phyloP scores from a whole-genome alignment of 1,140 invertebrate species.

The Zaprionus gabonicus region DNA sequence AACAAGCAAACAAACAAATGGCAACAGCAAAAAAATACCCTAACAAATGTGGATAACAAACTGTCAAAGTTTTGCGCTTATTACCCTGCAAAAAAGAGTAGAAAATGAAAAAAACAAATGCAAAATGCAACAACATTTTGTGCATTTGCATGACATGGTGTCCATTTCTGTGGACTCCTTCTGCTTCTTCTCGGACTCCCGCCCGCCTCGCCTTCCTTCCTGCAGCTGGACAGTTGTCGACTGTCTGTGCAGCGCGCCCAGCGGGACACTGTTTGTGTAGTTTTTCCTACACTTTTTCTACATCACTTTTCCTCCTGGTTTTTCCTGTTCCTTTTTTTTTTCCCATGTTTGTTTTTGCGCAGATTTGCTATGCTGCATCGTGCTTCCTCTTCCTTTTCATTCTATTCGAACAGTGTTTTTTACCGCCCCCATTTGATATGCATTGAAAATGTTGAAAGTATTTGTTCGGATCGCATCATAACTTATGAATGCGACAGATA shows the following conservation, averaged over 20 bases:
- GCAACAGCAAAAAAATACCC: constrained; percentile 49
- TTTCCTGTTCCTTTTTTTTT: not conserved
- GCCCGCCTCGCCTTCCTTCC: not conserved
- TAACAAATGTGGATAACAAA: constrained; percentile 79
- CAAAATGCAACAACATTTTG: constrained; percentile 41
- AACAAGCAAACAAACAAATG: constrained; percentile 19
- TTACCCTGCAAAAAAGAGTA: constrained; percentile 54
- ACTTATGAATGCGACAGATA: constrained; percentile 20
- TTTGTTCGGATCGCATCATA: constrained; percentile 16
- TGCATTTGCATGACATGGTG: constrained; percentile 58
- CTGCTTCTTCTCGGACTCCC: not conserved
- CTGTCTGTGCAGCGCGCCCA: constrained; percentile 30
- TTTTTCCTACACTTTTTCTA: constrained; percentile 5
- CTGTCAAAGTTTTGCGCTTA: constrained; percentile 80
- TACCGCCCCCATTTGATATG: constrained; percentile 26
- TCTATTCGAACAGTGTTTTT: not conserved
- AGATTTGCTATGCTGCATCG: not conserved
- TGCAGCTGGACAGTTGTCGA: constrained; percentile 34
- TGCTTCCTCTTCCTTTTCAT: not conserved
- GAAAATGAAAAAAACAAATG: constrained; percentile 21
- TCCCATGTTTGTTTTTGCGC: not conserved
- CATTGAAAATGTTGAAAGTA: constrained; percentile 38
- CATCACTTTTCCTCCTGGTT: not conserved
- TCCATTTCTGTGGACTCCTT: constrained; percentile 9
- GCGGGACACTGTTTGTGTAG: constrained; percentile 23